phyloP scores from a whole-genome alignment of 1,140 invertebrate genomes.

The Himalopsyche phryganea region DNA sequence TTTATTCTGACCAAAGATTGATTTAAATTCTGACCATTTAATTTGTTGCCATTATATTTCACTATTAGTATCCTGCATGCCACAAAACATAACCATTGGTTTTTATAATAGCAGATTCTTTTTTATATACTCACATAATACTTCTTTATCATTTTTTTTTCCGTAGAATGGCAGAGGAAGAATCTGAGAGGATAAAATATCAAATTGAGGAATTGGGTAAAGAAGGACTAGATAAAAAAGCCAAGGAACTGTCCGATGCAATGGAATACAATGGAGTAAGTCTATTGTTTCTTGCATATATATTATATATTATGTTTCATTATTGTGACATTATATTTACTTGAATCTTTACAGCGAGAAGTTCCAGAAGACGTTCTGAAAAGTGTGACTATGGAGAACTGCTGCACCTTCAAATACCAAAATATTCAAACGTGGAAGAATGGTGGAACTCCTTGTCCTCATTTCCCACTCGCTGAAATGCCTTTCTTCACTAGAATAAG shows the following conservation, averaged over 20 bases:
- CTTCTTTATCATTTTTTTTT: slow-evolving; percentile 11
- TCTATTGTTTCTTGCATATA: neutral
- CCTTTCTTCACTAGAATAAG: slow-evolving; percentile 75
- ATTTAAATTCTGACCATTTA: too few species aligned
- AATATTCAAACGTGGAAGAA: slow-evolving; percentile 58
- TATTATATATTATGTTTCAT: too few species aligned
- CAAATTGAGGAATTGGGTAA: slow-evolving; percentile 63
- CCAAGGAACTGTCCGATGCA: slow-evolving; percentile 61
- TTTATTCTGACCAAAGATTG: too few species aligned
- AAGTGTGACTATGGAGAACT: slow-evolving; percentile 66
- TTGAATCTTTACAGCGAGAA: slow-evolving; percentile 53
- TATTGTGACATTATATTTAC: too few species aligned
- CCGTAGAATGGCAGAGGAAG: slow-evolving; percentile 57
- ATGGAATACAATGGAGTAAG: slow-evolving; percentile 72
- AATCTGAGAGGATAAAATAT: slow-evolving; percentile 63
- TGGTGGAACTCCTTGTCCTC: slow-evolving; percentile 50
- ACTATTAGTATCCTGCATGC: too few species aligned
- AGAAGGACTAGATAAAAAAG: slow-evolving; percentile 64
- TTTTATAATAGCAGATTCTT: too few species aligned
- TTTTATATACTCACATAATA: too few species aligned
- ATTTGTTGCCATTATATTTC: too few species aligned
- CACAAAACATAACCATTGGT: too few species aligned
- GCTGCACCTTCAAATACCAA: slow-evolving; percentile 64
- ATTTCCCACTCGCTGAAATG: slow-evolving; percentile 62
- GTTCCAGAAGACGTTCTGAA: slow-evolving; percentile 66